A percentile compares a stretch with the other conserved stretches of the same genome.
phyloP scores from a whole-genome alignment of 2,888 invertebrate genomes.

The Campopleginae sp. region DNA sequence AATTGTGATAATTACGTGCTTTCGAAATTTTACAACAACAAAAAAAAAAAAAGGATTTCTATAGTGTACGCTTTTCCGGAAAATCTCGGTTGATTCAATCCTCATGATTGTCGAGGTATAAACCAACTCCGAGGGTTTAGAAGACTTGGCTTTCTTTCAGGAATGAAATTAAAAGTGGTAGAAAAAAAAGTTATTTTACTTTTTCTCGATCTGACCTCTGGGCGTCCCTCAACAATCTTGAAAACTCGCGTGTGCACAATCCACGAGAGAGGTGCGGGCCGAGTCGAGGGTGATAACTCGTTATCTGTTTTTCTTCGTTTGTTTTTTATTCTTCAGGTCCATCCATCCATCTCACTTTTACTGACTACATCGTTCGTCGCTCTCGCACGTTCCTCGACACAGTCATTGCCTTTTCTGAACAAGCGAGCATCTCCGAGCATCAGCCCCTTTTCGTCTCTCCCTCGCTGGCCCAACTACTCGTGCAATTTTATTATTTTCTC shows the following conservation, averaged over 20 bases:
- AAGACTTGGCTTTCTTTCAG: constrained; percentile 31
- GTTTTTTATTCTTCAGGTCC: constrained; percentile 4
- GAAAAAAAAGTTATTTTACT: constrained; percentile 46
- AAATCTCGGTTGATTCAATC: constrained; percentile 1
- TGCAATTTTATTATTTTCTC: constrained; percentile 62
- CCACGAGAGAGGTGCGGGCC: constrained; percentile 38
- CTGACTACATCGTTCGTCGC: constrained; percentile 23
- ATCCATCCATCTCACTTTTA: constrained; percentile 5
- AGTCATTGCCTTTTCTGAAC: constrained; percentile 47
- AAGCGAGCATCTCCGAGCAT: constrained; percentile 46
- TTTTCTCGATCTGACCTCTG: constrained; percentile 23
- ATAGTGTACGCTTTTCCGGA: not conserved
- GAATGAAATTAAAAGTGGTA: constrained; percentile 55
- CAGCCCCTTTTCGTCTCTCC: constrained; percentile 43
- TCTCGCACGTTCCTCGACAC: constrained; percentile 51
- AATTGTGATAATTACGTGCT: not conserved
- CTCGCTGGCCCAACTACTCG: constrained; percentile 31
- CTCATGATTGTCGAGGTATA: constrained; percentile 20
- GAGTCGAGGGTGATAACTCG: constrained; percentile 61
- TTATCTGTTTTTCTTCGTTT: constrained; percentile 50
- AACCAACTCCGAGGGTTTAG: constrained; percentile 18
- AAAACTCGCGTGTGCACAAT: constrained; percentile 54
- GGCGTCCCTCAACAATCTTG: constrained; percentile 63
- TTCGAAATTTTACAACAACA: not conserved
- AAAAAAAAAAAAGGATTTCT: not conserved